Evolutionary conservation across 2,113 vertebrate genomes (phyloP).

Genomic region (Scytalopus superciliaris): DNA sequence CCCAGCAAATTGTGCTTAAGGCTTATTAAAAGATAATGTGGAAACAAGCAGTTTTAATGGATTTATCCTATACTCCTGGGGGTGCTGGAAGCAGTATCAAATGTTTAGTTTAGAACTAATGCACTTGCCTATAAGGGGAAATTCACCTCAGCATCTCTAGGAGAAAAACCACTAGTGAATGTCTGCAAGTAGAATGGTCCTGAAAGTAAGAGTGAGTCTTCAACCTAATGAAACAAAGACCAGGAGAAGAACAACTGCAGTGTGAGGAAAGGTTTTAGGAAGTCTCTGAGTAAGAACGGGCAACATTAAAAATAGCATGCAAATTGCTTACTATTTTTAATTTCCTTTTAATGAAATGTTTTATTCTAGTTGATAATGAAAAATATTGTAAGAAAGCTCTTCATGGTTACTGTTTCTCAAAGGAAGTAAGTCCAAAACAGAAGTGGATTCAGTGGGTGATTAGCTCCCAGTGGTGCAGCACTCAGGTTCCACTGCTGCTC

Average conservation of each 20-base stretch:
- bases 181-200: neutral
- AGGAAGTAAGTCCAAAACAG: neutral
- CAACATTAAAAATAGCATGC: neutral
- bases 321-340: neutral
- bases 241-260: neutral
- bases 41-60: neutral
- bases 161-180: neutral
- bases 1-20: neutral
- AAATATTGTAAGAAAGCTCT: neutral
- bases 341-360: neutral
- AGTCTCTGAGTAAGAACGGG: neutral
- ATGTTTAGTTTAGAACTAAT: neutral
- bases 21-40: neutral
- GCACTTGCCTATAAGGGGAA: neutral
- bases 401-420: neutral
- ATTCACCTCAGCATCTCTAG: neutral
- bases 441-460: neutral
- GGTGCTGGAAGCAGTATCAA: neutral
- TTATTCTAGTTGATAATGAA: neutral
- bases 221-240: neutral
- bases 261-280: neutral
- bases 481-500: neutral
- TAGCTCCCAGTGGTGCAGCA: neutral
- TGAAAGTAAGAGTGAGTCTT: neutral
- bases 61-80: neutral